Conservation (phyloP, 2,888 invertebrate species). For the Nyleta sp. region DNA sequence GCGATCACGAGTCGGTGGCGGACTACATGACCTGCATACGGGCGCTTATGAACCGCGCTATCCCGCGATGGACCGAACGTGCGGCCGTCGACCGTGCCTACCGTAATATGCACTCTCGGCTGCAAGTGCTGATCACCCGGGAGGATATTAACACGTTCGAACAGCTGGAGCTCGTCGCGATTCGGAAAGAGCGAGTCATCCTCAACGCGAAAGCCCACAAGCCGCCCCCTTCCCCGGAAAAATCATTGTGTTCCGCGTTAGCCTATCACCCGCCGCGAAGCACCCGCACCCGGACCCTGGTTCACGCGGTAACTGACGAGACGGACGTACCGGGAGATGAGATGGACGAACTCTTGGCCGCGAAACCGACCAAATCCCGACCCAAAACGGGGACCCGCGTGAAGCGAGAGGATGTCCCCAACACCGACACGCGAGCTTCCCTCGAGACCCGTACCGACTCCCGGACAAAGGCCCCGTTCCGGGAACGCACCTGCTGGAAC, state of each 20-base stretch:
- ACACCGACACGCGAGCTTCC: no score
- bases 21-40: constrained; percentile 10
- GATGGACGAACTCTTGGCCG: no score
- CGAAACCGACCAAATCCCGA: no score
- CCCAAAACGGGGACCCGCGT: no score
- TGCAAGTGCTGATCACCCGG: not conserved
- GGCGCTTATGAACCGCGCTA: no score
- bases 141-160: not conserved
- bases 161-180: not conserved
- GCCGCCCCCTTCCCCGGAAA: not conserved
- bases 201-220: not conserved
- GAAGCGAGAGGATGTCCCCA: no score
- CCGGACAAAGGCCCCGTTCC: no score
- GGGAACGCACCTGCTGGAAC: not conserved
- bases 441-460: no score
- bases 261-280: not conserved
- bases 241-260: not conserved
- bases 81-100: not conserved
- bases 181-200: not conserved
- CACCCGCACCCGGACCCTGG: no score
- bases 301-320: no score
- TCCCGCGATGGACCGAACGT: not conserved
- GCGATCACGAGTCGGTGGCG: not conserved
- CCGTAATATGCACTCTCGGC: not conserved
- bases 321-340: no score